These are phyloP conservation scores for Hirundo rustica DNA, from an alignment of 2,797 vertebrate genomes.

Conservation along the genomic window DNA sequence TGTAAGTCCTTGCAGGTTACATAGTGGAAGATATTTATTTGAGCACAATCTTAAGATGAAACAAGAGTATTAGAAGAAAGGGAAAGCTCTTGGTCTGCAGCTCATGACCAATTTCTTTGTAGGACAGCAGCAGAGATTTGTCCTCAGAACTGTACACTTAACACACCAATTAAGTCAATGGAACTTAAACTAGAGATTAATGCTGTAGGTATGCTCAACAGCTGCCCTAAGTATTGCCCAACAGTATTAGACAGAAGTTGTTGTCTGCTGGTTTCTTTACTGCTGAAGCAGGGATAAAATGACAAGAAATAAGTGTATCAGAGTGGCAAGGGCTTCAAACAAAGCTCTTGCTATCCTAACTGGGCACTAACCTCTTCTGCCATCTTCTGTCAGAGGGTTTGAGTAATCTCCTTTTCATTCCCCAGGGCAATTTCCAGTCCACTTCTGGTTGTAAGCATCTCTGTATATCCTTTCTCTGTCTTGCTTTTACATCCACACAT, in stretches of 20 bases:
- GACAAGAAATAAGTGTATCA: neutral
- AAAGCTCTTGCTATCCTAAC: neutral
- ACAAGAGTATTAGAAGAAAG: neutral
- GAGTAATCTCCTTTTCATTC: neutral
- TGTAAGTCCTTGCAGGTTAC: neutral
- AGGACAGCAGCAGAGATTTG: neutral
- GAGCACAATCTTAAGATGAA: neutral
- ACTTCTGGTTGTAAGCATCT: neutral
- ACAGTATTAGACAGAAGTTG: neutral
- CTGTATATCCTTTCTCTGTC: neutral
- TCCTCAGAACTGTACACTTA: rapidly evolving
- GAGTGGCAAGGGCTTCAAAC: neutral
- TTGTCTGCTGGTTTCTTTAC: neutral
- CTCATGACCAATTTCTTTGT: neutral
- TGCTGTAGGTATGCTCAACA: neutral
- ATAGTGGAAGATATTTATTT: neutral
- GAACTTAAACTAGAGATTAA: neutral
- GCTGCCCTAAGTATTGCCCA: neutral
- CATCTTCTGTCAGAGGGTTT: neutral
- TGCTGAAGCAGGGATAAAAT: neutral
- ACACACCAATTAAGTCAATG: neutral
- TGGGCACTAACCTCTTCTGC: neutral
- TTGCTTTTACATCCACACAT: neutral
- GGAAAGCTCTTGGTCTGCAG: neutral
- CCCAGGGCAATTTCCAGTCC: neutral